Conservation (phyloP, 2,113 vertebrate genomes). For the Odocoileus hemionus region DNA sequence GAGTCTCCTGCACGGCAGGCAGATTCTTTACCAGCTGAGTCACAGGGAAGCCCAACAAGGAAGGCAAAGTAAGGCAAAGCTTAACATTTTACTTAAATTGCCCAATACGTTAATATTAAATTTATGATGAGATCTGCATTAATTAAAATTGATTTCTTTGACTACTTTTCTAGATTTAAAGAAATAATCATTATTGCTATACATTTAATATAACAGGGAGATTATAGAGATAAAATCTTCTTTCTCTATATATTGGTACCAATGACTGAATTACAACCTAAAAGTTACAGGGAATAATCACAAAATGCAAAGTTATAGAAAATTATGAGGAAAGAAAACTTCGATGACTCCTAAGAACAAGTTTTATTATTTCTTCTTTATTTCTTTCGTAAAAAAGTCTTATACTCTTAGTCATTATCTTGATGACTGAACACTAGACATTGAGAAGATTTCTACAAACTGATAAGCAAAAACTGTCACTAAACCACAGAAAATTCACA, state of each 20-base stretch:
- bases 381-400: background rate
- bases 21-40: background rate
- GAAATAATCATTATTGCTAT: background rate
- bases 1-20: background rate
- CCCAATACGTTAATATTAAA: background rate
- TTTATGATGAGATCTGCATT: background rate
- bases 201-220: background rate
- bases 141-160: background rate
- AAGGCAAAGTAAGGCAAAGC: background rate
- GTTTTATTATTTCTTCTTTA: background rate
- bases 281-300: constrained; percentile 6
- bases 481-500: constrained; percentile 38
- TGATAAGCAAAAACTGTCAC: constrained; percentile 7
- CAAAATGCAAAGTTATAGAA: constrained; percentile 7
- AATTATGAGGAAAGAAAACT: background rate
- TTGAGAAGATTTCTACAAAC: background rate
- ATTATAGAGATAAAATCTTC: background rate
- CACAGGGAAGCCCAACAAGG: background rate
- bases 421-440: background rate
- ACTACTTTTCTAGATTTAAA: background rate
- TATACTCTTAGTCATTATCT: background rate
- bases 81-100: background rate
- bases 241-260: background rate
- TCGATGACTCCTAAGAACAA: constrained; percentile 8
- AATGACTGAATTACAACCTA: background rate